phyloP scores from a whole-genome alignment of 92 coral and sea anemone genomes.

The Epizoanthus scotinus region DNA sequence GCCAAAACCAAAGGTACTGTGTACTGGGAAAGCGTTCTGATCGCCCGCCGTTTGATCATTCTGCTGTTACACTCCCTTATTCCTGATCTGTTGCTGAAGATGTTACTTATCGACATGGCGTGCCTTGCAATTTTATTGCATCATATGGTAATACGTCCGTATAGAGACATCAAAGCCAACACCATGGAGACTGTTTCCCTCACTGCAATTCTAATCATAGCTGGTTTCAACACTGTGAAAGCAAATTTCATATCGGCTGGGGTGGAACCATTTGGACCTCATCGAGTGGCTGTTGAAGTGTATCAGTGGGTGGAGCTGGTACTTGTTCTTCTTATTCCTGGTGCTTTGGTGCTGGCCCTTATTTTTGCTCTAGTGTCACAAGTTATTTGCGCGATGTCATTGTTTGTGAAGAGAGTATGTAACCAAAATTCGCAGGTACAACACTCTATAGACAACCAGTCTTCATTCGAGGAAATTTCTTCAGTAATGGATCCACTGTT shows the following conservation, averaged over 20 bases:
- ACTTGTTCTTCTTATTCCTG: slow-evolving; percentile 31
- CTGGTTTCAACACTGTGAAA: slow-evolving; percentile 47
- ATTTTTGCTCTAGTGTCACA: slow-evolving; percentile 39
- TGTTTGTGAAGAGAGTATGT: too few species aligned
- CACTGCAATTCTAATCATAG: slow-evolving; percentile 21
- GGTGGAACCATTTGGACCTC: slow-evolving; percentile 37
- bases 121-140: slow-evolving; percentile 37
- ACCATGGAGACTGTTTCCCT: slow-evolving; percentile 41
- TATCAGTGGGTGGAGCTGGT: slow-evolving; percentile 36
- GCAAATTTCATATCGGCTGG: slow-evolving; percentile 52
- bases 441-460: too few species aligned
- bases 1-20: background rate
- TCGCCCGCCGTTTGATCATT: slow-evolving; percentile 31
- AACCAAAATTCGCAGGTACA: too few species aligned
- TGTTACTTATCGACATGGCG: slow-evolving; percentile 20
- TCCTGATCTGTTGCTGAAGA: slow-evolving; percentile 7
- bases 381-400: slow-evolving; percentile 22
- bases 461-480: too few species aligned
- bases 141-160: slow-evolving; percentile 34
- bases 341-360: slow-evolving; percentile 21
- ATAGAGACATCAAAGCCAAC: slow-evolving; percentile 31
- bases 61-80: background rate
- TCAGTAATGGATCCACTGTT: too few species aligned
- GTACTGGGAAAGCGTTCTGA: slow-evolving; percentile 53
- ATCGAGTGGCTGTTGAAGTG: slow-evolving; percentile 8